These are phyloP conservation scores for Saguinus imperator DNA, from an alignment of 2,113 vertebrate genomes.

Conservation along the genomic window DNA sequence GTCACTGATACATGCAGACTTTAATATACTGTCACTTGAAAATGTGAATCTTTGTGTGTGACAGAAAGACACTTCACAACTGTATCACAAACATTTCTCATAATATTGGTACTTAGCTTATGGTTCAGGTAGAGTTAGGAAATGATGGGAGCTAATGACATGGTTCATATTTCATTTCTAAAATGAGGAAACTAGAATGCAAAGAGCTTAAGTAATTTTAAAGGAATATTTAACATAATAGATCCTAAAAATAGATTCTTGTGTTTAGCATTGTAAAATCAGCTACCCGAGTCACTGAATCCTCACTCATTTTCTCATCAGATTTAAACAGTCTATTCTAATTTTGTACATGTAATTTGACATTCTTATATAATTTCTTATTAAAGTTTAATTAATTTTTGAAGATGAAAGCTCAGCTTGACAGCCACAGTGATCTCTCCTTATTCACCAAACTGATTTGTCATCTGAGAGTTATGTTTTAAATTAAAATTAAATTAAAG, in stretches of 20 bases:
- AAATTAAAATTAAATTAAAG: conserved; percentile 68
- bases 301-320: conserved; percentile 65
- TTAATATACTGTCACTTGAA: not conserved
- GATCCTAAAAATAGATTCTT: conserved; percentile 40
- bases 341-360: conserved; percentile 71
- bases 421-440: conserved; percentile 50
- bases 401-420: conserved; percentile 63
- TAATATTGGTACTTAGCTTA: not conserved
- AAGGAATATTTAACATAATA: not conserved
- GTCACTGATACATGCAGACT: not conserved
- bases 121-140: not conserved
- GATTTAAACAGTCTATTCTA: conserved; percentile 60
- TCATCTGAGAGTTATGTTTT: conserved; percentile 60
- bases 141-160: not conserved
- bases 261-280: conserved; percentile 51
- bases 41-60: not conserved
- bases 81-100: not conserved
- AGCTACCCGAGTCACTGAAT: not conserved
- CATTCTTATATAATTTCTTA: conserved; percentile 59
- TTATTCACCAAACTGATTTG: conserved; percentile 56
- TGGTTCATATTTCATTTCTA: not conserved
- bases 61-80: not conserved
- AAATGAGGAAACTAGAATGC: not conserved
- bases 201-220: conserved; percentile 44
- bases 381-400: conserved; percentile 72